phyloP scores from a whole-genome alignment of 2,888 invertebrate genomes.

The Chrysotoxum bicinctum region DNA sequence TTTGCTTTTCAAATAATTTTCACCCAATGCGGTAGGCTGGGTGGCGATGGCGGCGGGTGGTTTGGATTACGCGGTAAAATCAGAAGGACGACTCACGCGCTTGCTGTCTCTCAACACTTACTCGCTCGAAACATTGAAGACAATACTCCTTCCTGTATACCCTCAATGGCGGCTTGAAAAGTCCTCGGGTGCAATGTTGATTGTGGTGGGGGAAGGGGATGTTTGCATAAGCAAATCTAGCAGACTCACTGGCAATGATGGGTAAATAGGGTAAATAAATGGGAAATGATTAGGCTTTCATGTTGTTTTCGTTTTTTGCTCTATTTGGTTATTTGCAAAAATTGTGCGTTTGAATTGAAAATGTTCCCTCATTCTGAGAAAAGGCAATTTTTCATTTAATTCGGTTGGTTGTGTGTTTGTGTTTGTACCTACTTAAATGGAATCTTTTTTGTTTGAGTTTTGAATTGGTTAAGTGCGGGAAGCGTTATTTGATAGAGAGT shows the following conservation, averaged over 20 bases:
- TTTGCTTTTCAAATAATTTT: constrained; percentile 52
- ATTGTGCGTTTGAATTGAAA: constrained; percentile 43
- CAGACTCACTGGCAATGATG: constrained; percentile 22
- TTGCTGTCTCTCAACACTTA: constrained; percentile 18
- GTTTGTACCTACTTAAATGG: not conserved
- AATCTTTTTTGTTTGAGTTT: constrained; percentile 28
- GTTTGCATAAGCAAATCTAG: constrained; percentile 32
- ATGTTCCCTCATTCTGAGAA: constrained; percentile 25
- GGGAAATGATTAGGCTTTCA: constrained; percentile 62
- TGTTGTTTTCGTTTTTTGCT: constrained; percentile 16
- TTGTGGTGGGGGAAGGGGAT: not conserved
- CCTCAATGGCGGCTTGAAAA: constrained; percentile 1
- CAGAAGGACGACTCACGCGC: not conserved
- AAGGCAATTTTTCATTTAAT: constrained; percentile 24
- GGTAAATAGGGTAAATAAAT: constrained; percentile 48
- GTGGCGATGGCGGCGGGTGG: not conserved
- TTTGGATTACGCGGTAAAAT: not conserved
- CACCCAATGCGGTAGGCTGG: constrained; percentile 31
- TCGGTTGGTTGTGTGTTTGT: not conserved
- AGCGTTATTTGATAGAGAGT: constrained; percentile 21
- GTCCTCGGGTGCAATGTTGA: constrained; percentile 25
- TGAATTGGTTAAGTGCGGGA: constrained; percentile 32
- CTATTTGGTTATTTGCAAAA: constrained; percentile 15
- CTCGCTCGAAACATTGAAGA: not conserved
- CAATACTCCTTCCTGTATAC: not conserved